Conservation (phyloP, 2,797 vertebrate species). For the Sebastes kiyomatsui region DNA sequence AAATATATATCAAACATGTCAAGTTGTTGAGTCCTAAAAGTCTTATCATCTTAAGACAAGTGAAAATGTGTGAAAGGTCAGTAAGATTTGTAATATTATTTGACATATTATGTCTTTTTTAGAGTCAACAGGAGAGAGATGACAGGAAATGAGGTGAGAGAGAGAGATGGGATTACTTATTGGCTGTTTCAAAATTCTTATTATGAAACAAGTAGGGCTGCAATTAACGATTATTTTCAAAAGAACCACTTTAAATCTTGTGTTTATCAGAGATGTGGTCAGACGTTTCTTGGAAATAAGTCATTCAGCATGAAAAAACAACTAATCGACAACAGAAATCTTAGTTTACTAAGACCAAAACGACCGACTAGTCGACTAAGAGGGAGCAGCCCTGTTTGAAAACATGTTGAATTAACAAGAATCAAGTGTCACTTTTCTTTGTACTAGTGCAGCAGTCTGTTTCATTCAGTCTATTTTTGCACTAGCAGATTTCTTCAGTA, state of each 20-base stretch:
- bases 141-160: neutral
- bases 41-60: neutral
- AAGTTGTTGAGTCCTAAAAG: neutral
- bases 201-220: neutral
- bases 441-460: neutral
- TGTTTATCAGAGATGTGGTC: fast-evolving
- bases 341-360: too few relatives aligned
- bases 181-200: neutral
- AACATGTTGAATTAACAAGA: neutral
- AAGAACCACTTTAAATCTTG: too few relatives aligned
- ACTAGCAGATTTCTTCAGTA: neutral
- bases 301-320: too few relatives aligned
- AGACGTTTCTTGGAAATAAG: too few relatives aligned
- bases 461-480: neutral
- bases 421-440: neutral
- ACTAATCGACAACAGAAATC: too few relatives aligned
- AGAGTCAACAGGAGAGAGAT: neutral
- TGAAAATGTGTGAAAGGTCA: neutral
- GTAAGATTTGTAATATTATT: neutral
- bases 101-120: neutral
- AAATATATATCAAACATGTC: neutral
- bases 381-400: neutral
- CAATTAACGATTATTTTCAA: too few relatives aligned
- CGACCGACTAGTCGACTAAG: too few relatives aligned
- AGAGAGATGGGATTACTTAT: neutral